Conservation (phyloP, 2,113 vertebrate species). For the Lophochroa leadbeateri region DNA sequence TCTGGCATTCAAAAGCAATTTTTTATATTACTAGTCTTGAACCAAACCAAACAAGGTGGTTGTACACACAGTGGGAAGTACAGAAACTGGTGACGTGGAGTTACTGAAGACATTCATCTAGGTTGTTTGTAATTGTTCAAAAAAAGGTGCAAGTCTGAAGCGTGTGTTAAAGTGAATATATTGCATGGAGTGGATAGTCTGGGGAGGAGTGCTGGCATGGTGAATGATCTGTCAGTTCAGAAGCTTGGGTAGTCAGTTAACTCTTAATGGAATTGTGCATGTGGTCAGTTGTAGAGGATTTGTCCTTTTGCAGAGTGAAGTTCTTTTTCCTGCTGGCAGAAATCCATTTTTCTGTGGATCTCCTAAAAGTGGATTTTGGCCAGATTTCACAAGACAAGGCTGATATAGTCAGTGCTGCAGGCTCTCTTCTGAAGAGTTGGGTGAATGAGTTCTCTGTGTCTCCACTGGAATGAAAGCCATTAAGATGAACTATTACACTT, state of each 20-base stretch:
- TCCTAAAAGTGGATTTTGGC: neutral
- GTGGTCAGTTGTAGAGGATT: neutral
- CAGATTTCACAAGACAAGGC: neutral
- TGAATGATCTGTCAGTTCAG: neutral
- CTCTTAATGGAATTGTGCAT: neutral
- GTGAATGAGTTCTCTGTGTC: neutral
- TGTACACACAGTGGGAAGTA: neutral
- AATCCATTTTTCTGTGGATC: neutral
- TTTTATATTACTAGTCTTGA: neutral
- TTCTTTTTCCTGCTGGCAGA: neutral
- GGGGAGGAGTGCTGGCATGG: neutral
- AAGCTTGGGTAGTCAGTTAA: neutral
- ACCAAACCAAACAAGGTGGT: neutral
- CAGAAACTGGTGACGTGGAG: fast-evolving
- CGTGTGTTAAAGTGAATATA: fast-evolving
- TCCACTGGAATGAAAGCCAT: neutral
- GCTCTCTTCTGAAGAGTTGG: neutral
- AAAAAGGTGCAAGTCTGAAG: neutral
- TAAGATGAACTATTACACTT: neutral
- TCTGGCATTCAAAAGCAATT: neutral
- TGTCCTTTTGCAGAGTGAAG: neutral
- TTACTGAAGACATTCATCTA: neutral
- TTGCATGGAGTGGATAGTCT: neutral
- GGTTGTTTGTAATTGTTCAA: neutral
- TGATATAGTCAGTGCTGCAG: neutral